phyloP scores from a whole-genome alignment of 1,140 invertebrate genomes.

The Leptinotarsa texana region DNA sequence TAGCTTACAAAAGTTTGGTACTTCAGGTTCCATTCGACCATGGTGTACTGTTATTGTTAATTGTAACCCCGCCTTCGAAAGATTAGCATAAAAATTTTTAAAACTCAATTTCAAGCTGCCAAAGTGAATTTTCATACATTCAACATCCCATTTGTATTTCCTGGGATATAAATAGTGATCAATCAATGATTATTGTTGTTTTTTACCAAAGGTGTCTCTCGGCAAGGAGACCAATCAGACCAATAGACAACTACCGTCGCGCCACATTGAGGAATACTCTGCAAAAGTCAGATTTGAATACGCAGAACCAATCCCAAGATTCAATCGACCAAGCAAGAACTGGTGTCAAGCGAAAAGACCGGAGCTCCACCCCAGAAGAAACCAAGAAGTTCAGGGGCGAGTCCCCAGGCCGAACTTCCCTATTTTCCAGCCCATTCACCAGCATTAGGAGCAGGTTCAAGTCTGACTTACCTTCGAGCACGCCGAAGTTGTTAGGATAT shows the following conservation, averaged over 20 bases:
- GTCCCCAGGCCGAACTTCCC: constrained; percentile 42
- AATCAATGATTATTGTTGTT: no score
- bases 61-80: no score
- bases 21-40: no score
- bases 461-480: constrained; percentile 44
- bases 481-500: constrained; percentile 50
- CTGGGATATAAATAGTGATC: no score
- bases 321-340: constrained; percentile 36
- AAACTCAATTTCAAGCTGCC: no score
- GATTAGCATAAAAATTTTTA: no score
- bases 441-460: constrained; percentile 43
- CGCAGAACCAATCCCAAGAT: constrained; percentile 30
- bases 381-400: constrained; percentile 47
- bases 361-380: constrained; percentile 44
- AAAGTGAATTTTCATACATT: no score
- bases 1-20: no score
- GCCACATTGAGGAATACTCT: constrained; percentile 39
- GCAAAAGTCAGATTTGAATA: constrained; percentile 37
- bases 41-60: no score
- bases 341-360: constrained; percentile 45
- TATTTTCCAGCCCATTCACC: constrained; percentile 47
- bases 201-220: constrained; percentile 34
- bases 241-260: constrained; percentile 42
- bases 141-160: no score
- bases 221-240: constrained; percentile 45